Base-by-base conservation (phyloP, 2,888 invertebrate species). In the Trachelus iudaicus region DNA sequence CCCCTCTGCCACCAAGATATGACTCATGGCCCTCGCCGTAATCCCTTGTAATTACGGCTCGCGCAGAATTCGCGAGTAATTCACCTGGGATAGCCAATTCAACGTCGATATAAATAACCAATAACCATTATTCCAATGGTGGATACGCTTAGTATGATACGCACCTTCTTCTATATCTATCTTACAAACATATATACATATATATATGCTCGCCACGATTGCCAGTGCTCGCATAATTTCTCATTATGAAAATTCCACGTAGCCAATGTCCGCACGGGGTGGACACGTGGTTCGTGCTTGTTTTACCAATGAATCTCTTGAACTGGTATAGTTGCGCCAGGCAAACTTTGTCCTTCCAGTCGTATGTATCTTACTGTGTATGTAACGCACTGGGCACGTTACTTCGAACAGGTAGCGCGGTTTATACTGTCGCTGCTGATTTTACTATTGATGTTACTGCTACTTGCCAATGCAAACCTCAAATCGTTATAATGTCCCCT, bases 181-280 rank as follows among this genome's bases (percentile, higher is more conserved):
- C 56, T 4, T 37, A 23, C 1, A 35, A 12, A 12, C 12, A 35
- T 35, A 35, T 12, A 35, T 35, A 12, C 11, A 13, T 75, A 30
- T 37, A 73, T 76, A 33, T 75, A 73, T 79, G 69, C 69, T 34
- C 77, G 40, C 75, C 78, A 75, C 81, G 81, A 73, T 78, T 82
- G 81, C 79, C 77, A 79, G 82, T 79, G 81, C 80, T 82, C 83
- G 81, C 84, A 85, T 87, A 86, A 87, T 87, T 87, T 86, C 86
- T 87, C 85, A 87, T 87, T 87, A 87, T 87, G 87, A 84, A 85
- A 87, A 87, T 87, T 73, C 68, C 40, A 15, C 23, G 23, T 56
- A 56, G 23, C 56, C 11, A 71, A 15, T 69, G 31, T 71, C 71
- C 4, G 30, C 71, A 33, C 71, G 71, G 71, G 31, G 71, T 71